phyloP scores from a whole-genome alignment of 1,140 invertebrate genomes.

The Aphelenchoides avenae region DNA sequence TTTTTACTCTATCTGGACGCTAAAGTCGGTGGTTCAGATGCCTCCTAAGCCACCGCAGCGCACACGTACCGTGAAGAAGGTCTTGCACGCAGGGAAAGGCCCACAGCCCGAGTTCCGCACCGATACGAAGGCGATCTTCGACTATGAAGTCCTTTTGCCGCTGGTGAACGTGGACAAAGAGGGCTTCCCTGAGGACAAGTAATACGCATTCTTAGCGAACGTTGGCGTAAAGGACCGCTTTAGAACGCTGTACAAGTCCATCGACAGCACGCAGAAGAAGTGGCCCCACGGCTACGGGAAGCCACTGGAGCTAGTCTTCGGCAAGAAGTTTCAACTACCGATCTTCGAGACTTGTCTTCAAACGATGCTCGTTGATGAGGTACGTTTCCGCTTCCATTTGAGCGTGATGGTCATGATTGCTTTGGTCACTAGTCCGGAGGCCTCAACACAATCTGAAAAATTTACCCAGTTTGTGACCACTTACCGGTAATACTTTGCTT shows the following conservation, averaged over 20 bases:
- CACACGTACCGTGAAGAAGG: conserved; percentile 55
- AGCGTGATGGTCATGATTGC: not conserved
- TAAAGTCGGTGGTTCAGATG: too few relatives aligned
- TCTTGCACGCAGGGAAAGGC: conserved; percentile 59
- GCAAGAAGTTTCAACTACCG: conserved; percentile 64
- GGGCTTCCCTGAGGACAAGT: conserved; percentile 42
- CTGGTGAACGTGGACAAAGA: conserved; percentile 17
- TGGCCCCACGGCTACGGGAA: conserved; percentile 60
- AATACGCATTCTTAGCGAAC: too few relatives aligned
- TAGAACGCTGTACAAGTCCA: conserved; percentile 50
- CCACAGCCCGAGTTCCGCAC: conserved; percentile 52
- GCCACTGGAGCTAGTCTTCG: conserved; percentile 64
- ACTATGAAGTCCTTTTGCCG: conserved; percentile 47
- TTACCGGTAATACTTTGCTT: too few relatives aligned
- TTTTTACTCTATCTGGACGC: too few relatives aligned
- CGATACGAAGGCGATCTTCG: conserved; percentile 59
- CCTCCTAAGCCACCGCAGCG: too few relatives aligned
- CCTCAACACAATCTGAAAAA: too few relatives aligned
- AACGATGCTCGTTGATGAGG: conserved; percentile 63
- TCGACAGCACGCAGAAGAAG: conserved; percentile 62
- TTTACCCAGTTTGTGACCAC: too few relatives aligned
- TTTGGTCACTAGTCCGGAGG: too few relatives aligned
- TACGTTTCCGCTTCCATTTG: conserved; percentile 18
- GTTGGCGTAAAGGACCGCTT: too few relatives aligned
- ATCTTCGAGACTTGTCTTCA: conserved; percentile 62